Evolutionary conservation across 1,140 invertebrate genomes (phyloP).

Genomic region (Drosophila fuyamai): DNA sequence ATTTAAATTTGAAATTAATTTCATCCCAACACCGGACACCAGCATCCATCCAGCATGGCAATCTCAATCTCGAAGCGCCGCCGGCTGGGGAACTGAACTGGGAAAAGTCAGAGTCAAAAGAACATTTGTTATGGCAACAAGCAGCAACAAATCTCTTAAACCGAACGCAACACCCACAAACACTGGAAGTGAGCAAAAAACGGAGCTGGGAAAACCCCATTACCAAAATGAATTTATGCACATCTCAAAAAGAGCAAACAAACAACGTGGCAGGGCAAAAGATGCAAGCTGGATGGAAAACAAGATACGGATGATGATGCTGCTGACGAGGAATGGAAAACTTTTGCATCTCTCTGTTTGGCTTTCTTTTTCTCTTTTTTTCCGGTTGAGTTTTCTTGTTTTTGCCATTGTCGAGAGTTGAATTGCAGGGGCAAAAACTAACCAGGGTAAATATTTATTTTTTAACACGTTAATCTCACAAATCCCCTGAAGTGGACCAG

Average conservation of each 20-base stretch:
- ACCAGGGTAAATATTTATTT: conserved; percentile 82
- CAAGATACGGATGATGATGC: conserved; percentile 49
- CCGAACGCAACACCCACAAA: conserved; percentile 57
- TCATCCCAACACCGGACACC: conserved; percentile 39
- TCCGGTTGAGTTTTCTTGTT: conserved; percentile 54
- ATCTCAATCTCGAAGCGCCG: conserved; percentile 40
- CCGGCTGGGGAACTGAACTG: conserved; percentile 30
- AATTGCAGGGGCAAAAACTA: conserved; percentile 76
- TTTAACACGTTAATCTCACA: conserved; percentile 82
- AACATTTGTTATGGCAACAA: conserved; percentile 62
- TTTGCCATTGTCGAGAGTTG: conserved; percentile 60
- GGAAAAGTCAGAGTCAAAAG: conserved; percentile 37
- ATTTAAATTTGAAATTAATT: conserved; percentile 70
- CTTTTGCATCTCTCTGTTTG: conserved; percentile 45
- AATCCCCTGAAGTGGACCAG: conserved; percentile 71
- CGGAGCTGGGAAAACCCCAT: conserved; percentile 70
- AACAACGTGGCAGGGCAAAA: conserved; percentile 41
- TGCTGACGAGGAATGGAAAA: conserved; percentile 57
- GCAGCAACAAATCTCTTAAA: conserved; percentile 68
- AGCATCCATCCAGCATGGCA: conserved; percentile 33
- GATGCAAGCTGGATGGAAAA: conserved; percentile 40
- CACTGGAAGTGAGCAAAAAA: conserved; percentile 29
- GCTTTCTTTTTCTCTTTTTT: not conserved
- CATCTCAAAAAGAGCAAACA: conserved; percentile 75
- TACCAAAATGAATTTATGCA: conserved; percentile 81